Conservation (phyloP, 92 coral and sea anemone species). For the Zoanthus gigantus region DNA sequence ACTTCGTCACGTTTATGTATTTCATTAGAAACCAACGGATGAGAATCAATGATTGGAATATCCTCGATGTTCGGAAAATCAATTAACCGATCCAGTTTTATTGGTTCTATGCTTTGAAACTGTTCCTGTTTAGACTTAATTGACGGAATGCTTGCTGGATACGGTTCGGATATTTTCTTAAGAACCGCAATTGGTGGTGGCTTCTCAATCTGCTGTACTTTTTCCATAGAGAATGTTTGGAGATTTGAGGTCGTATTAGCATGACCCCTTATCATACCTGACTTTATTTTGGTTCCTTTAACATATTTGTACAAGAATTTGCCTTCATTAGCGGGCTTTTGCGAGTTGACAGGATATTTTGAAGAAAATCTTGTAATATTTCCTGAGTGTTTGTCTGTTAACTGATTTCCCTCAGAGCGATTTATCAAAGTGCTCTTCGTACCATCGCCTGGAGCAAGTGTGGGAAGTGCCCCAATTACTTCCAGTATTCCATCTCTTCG, state of each 20-base stretch:
- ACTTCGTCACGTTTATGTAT: neutral
- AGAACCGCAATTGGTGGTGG: conserved; percentile 73
- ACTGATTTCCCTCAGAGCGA: neutral
- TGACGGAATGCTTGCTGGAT: conserved; percentile 66
- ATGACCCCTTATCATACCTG: conserved; percentile 24
- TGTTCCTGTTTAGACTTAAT: conserved; percentile 60
- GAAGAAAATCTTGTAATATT: neutral
- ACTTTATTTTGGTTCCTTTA: conserved; percentile 33
- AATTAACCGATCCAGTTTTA: conserved; percentile 54
- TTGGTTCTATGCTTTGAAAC: conserved; percentile 62
- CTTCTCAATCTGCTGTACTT: conserved; percentile 63
- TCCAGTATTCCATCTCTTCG: conserved; percentile 35
- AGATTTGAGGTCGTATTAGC: conserved; percentile 41
- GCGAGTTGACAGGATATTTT: neutral
- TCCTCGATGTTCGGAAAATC: conserved; percentile 57
- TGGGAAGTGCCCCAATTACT: conserved; percentile 14
- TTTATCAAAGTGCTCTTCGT: neutral
- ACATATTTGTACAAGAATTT: conserved; percentile 11
- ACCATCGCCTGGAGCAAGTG: neutral
- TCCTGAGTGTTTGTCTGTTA: neutral
- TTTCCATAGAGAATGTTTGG: conserved; percentile 59
- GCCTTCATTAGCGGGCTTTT: neutral
- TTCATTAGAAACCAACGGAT: conserved; percentile 16
- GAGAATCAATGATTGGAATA: conserved; percentile 54
- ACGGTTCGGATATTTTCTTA: conserved; percentile 55